Evolutionary conservation across 1,140 invertebrate genomes (phyloP), one percentile per base, ranked within the genome.

Genomic region (Zophobas morio): DNA sequence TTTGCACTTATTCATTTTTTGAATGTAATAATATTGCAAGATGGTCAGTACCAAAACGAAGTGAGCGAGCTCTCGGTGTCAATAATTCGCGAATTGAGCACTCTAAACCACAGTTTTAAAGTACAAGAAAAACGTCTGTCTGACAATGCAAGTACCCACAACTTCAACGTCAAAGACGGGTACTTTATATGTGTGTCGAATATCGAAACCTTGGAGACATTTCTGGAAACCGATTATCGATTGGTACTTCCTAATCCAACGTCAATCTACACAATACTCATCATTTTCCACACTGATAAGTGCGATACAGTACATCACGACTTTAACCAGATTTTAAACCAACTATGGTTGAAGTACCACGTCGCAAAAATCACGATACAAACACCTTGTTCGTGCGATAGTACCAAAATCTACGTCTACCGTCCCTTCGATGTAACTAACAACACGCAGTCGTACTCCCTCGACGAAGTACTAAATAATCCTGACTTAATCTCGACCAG

Each of bases 331-430:
- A 51, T 20, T 2, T 51, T 51, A 20, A 4, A 20, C 2, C 49
- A 20, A 51, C n/a, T 51, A 2, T 51, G 49, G 49, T n/a, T 20
- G 2, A 2, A 51, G 3, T 51, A n/a, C 20, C 2, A 20, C n/a
- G n/a, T 20, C 49, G 6, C 20, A 0, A 51, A 51, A 2, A 4
- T 51, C n/a, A 6, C 20, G 2, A 2, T 20, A 20, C 49, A 51
- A 51, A 51, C 49, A n/a, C 49, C 49, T 6, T 51, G 49, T 51
- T 51, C 49, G 6, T 51, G 49, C 42, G 57, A 63, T 42, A n/a
- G 4, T 39, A 37, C 47, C 35, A 6, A 47, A 71, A 46, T 73
- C 20, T 53, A 73, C 34, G 39, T 37, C 35, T 39, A 36, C 20
- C 5, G 20, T 6, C 70, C 70, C 1, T 73, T 73, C 34, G 47